These are phyloP conservation scores for Apis cerana DNA, from an alignment of 1,140 invertebrate genomes.

Conservation along the genomic window DNA sequence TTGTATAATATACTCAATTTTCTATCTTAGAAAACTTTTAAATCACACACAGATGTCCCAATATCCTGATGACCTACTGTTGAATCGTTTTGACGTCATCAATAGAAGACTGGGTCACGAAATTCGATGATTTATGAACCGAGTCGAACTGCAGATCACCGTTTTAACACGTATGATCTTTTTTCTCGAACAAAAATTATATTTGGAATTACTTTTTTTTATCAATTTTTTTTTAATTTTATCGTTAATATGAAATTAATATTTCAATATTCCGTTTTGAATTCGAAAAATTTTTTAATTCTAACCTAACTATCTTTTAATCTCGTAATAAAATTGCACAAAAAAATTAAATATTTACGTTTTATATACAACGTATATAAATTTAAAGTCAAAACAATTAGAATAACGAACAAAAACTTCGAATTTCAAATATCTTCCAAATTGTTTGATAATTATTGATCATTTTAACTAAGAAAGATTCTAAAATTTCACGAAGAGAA, in stretches of 20 bases:
- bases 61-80: background rate
- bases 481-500: conserved; percentile 23
- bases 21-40: background rate
- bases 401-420: too few relatives aligned
- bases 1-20: background rate
- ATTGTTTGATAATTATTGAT: too few relatives aligned
- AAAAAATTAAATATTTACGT: too few relatives aligned
- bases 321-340: too few relatives aligned
- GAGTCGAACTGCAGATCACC: conserved; percentile 15
- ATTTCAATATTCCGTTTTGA: too few relatives aligned
- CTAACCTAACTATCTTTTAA: too few relatives aligned
- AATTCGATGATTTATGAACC: background rate
- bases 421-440: too few relatives aligned
- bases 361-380: too few relatives aligned
- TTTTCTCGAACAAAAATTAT: conserved; percentile 42
- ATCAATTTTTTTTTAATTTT: too few relatives aligned
- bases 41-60: background rate
- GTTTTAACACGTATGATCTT: conserved; percentile 28
- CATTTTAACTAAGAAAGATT: too few relatives aligned
- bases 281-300: background rate
- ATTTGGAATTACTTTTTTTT: background rate
- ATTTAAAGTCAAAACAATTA: too few relatives aligned
- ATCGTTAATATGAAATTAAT: too few relatives aligned
- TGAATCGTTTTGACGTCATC: background rate
- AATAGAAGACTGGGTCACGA: background rate